Evolutionary conservation across 1,140 invertebrate genomes (phyloP), one percentile per base, ranked within the genome.

Genomic region (Delia radicum): DNA sequence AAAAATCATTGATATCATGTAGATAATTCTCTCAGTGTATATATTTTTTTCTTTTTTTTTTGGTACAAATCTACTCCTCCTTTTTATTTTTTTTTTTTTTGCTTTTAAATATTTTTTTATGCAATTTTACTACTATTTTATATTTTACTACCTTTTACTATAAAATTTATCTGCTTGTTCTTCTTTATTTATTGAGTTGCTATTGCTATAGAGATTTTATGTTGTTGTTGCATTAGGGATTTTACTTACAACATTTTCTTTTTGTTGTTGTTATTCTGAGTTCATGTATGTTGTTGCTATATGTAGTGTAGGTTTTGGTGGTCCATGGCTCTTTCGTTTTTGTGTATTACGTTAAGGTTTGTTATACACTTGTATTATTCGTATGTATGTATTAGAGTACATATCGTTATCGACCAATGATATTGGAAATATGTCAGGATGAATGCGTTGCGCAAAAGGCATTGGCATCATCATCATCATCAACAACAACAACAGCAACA

Each of bases 361-460:
- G 46, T 75, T 75, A 55, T 75, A 21, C 21, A 72, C 13, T 75
- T 67, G 31, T 48, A 46, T 28, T 75, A 79, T 82, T 84, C 82
- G 81, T 83, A 83, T 31, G 46, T 63, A 42, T 15, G 24, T 55
- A 7, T 24, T 55, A 24, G 18, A 55, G 24, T 21, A 55, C 48
- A 24, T 82, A 84, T 84, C n/a, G n/a, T 84, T 84, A 84, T 84
- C 82, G 82, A 84, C 82, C 82, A 84, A 84, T 84, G 82, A 84
- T 84, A 84, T 84, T 84, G 82, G 82, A 84, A 84, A 84, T 84
- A 84, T 84, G 82, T 84, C 82, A 84, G 81, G 21, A 69, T 69
- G 65, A 69, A 69, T 69, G 65, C 65, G 65, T 82, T 84, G 82
- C 82, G 82, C 82, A 76, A 82, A 82, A 69, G 65, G 81, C 80